Evolutionary conservation across 2,888 invertebrate genomes (phyloP).

Genomic region (Acanthosepion lycidas): DNA sequence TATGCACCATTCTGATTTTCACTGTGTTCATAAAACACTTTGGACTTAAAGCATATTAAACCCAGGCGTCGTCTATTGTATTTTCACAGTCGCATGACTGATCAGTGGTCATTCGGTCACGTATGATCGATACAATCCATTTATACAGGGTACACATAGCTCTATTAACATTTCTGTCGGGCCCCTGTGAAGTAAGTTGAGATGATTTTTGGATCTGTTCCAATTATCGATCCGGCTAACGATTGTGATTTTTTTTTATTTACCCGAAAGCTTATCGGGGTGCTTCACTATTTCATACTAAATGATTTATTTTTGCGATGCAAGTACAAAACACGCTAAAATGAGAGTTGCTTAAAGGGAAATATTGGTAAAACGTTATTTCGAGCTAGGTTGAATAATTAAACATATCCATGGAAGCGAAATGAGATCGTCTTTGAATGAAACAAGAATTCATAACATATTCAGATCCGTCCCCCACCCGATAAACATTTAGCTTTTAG

Average conservation of each 20-base stretch:
- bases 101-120: background rate
- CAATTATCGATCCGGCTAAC: background rate
- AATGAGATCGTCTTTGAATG: background rate
- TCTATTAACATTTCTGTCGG: background rate
- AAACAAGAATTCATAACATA: background rate
- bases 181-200: background rate
- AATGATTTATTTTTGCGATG: conserved; percentile 6
- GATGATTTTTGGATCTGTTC: background rate
- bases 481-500: too few species aligned
- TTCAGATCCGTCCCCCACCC: too few species aligned
- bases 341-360: background rate
- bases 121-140: background rate
- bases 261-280: background rate
- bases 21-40: background rate
- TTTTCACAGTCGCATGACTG: background rate
- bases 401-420: background rate
- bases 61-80: background rate
- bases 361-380: background rate
- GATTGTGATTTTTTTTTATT: background rate
- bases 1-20: background rate
- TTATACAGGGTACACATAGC: background rate
- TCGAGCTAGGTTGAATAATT: background rate
- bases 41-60: background rate
- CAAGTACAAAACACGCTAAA: background rate
- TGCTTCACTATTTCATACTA: background rate